These are phyloP conservation scores for Coreius guichenoti DNA, from an alignment of 2,797 vertebrate genomes.

Conservation along the genomic window DNA sequence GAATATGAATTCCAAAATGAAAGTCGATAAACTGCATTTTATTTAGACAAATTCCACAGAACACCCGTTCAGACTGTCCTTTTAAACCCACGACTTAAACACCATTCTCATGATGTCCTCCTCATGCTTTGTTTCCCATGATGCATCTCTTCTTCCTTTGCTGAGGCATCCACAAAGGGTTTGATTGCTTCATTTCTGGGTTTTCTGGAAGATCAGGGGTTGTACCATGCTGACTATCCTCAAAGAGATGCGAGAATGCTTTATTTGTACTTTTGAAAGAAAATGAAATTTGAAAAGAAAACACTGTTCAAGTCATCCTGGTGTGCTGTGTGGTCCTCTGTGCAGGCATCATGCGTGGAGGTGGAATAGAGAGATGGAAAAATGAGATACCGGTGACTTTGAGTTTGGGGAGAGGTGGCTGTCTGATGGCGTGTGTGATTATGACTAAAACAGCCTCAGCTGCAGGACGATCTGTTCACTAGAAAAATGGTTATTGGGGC, in stretches of 20 bases:
- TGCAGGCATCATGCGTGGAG: neutral
- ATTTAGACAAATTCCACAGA: neutral
- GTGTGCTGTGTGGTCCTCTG: conserved; percentile 13
- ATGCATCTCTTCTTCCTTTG: neutral
- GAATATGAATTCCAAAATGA: neutral
- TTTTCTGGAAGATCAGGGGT: conserved; percentile 18
- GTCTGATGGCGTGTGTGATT: conserved; percentile 56
- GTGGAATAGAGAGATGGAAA: conserved; percentile 27
- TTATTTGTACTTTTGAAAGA: conserved; percentile 17
- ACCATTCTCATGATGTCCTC: conserved; percentile 2
- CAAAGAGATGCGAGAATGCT: neutral
- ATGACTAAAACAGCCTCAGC: conserved; percentile 55
- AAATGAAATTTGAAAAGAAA: conserved; percentile 10
- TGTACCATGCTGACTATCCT: conserved; percentile 16
- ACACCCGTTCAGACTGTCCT: neutral
- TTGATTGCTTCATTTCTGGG: neutral
- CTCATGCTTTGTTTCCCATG: conserved; percentile 15
- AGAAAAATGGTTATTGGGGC: conserved; percentile 62
- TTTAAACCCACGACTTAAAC: neutral
- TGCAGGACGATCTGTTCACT: conserved; percentile 59
- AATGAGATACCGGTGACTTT: neutral
- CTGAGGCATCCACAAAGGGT: conserved; percentile 5
- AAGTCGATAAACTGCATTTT: neutral
- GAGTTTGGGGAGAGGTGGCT: conserved; percentile 23
- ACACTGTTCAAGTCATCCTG: neutral